Evolutionary conservation across 2,113 vertebrate genomes (phyloP).

Genomic region (Odontophorus gujanensis): DNA sequence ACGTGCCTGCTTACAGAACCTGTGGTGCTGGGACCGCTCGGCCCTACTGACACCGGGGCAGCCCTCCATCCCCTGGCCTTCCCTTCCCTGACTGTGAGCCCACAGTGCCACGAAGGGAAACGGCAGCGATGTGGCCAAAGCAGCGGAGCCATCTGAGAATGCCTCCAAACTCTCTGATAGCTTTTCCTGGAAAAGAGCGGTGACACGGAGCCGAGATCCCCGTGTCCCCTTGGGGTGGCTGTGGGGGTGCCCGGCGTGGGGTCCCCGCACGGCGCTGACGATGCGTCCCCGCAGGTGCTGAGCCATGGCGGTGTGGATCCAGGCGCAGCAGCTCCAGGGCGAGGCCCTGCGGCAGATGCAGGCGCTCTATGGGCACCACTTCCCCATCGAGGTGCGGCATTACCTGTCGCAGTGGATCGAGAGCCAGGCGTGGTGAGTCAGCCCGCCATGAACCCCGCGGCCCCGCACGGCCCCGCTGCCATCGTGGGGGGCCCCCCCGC

Average conservation of each 20-base stretch:
- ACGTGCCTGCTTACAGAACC: no score
- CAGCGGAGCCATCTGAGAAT: accelerated
- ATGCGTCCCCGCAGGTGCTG: slow-evolving; percentile 73
- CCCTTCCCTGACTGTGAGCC: slow-evolving; percentile 24
- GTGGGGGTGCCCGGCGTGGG: not conserved
- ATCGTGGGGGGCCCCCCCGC: accelerated
- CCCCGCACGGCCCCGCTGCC: not conserved
- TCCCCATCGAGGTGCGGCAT: slow-evolving; percentile 97
- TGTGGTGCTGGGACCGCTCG: not conserved
- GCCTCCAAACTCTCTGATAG: not conserved
- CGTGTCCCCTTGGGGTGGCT: not conserved
- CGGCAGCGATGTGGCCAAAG: slow-evolving; percentile 6
- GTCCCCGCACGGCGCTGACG: not conserved
- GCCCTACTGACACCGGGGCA: not conserved
- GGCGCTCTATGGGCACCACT: slow-evolving; percentile 96
- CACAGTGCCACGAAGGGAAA: not conserved
- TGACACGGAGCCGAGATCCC: not conserved
- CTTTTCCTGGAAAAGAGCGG: slow-evolving; percentile 3
- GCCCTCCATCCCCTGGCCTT: not conserved
- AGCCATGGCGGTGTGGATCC: slow-evolving; percentile 97
- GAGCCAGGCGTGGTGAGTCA: slow-evolving; percentile 90
- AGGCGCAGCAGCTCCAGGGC: slow-evolving; percentile 97
- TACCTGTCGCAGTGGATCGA: slow-evolving; percentile 98
- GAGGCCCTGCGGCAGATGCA: slow-evolving; percentile 98
- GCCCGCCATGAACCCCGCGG: accelerated